Evolutionary conservation across 2,797 vertebrate genomes (phyloP), one percentile per base, ranked within the genome.

Genomic region (Sebastes diploproa): DNA sequence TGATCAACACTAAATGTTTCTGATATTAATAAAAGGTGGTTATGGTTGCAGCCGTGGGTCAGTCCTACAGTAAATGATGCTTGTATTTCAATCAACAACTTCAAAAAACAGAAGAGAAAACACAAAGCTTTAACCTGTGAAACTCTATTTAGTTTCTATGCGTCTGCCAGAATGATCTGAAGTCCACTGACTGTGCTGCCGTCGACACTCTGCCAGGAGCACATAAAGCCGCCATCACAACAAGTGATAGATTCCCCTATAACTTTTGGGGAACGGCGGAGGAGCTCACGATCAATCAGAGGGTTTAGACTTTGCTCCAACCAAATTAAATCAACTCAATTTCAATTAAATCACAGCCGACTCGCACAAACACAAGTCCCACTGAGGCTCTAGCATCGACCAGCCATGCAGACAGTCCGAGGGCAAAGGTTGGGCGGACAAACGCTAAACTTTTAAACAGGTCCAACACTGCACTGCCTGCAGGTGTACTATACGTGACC

Each of bases 241-340:
- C 77, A 70, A 81, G 69, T 86, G 85, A 92, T 84, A 73, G 80
- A 87, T 82, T 67, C 72, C 77, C 10, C 5, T 60, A 85, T 87
- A 91, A 91, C 83, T 86, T 90, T 82, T 80, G 75, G 76, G 78
- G 67, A 81, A 84, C 20, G 70, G 77, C 5, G 32, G 75, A 75
- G 73, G 72, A 86, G 63, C 77, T 77, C 27, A 30, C 78, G 52
- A 89, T 94, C 88, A 92, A 94, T 94, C 87, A 61, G 59, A 12
- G 65, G 80, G 61, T 81, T 92, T 86, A 83, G 80, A 88, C 83
- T 89, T 73, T 78, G 74, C 76, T 86, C 88, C 86, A 67, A 80
- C 79, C 73, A 88, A 93, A 94, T 95, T 90, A 91, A 94, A 92
- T 91, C 84, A 88, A 79, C 91, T 91, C 85, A 25, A 80, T 89